Conservation (phyloP, 2,888 invertebrate species). For the Pandemis cinnamomeana region DNA sequence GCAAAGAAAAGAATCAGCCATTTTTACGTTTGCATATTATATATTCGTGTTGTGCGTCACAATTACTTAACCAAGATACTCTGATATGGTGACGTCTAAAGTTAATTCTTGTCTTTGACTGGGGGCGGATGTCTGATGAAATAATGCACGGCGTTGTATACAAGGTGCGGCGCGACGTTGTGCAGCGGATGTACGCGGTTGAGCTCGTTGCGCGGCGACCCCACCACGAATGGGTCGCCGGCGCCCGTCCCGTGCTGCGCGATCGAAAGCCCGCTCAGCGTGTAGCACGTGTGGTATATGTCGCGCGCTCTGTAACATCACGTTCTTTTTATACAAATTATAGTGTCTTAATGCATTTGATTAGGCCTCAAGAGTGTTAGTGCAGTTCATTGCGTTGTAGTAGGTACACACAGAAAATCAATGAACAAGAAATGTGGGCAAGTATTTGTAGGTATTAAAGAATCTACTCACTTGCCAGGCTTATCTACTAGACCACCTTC, state of each 20-base stretch:
- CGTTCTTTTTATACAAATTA: neutral
- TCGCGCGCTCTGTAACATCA: constrained; percentile 89
- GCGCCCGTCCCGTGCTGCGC: constrained; percentile 90
- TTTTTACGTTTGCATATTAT: too few species aligned
- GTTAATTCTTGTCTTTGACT: constrained; percentile 73
- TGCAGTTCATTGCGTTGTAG: neutral
- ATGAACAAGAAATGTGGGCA: too few species aligned
- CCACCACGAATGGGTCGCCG: constrained; percentile 85
- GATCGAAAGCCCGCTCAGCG: constrained; percentile 96
- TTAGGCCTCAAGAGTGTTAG: neutral
- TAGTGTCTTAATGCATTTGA: neutral
- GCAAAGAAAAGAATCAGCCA: too few species aligned
- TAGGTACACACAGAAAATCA: too few species aligned
- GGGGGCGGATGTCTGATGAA: constrained; percentile 78
- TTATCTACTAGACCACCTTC: constrained; percentile 97
- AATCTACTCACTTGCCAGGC: constrained; percentile 92
- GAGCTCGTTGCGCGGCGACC: constrained; percentile 88
- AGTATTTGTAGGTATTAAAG: too few species aligned
- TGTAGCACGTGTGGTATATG: constrained; percentile 98
- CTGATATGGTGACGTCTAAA: neutral
- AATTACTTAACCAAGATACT: neutral
- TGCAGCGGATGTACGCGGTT: constrained; percentile 92
- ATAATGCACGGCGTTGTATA: constrained; percentile 80
- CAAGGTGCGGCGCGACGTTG: constrained; percentile 89
- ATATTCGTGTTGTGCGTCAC: too few species aligned